Conservation (phyloP, 2,113 vertebrate species). For the Rana temporaria region DNA sequence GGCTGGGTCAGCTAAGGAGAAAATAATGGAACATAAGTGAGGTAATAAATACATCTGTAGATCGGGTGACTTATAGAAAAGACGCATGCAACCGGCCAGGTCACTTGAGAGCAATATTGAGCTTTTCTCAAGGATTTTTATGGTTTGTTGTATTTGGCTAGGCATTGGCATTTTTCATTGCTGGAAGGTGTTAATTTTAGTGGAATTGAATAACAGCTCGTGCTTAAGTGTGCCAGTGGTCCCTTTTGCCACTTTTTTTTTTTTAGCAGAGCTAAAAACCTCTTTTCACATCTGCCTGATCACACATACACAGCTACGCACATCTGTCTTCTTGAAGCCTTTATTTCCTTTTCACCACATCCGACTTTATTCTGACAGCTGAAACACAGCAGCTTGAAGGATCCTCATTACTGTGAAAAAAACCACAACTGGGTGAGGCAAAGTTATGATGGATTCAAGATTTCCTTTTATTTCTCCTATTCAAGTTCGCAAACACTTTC, state of each 20-base stretch:
- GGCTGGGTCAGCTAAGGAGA: constrained; percentile 38
- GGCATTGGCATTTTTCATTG: constrained; percentile 48
- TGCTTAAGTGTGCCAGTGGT: constrained; percentile 46
- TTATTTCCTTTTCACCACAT: constrained; percentile 54
- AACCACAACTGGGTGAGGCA: constrained; percentile 45
- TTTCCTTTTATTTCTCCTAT: constrained; percentile 37
- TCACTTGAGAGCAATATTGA: constrained; percentile 37
- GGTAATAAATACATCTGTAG: constrained; percentile 23
- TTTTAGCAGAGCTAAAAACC: constrained; percentile 24
- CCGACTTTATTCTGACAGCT: constrained; percentile 53
- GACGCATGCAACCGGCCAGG: constrained; percentile 2
- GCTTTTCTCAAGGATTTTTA: constrained; percentile 43
- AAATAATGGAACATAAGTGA: constrained; percentile 18
- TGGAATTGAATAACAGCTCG: constrained; percentile 49
- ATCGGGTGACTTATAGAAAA: constrained; percentile 34
- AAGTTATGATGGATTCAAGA: constrained; percentile 46
- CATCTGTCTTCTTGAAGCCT: constrained; percentile 52
- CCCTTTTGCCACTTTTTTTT: constrained; percentile 22
- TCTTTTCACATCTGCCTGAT: constrained; percentile 52
- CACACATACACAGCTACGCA: constrained; percentile 32
- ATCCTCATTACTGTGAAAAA: constrained; percentile 47
- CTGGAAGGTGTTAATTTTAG: constrained; percentile 57
- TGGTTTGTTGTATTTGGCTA: constrained; percentile 53
- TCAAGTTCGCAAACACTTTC: constrained; percentile 34
- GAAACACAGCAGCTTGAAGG: constrained; percentile 54